Evolutionary conservation across 2,113 vertebrate genomes (phyloP), one percentile per base, ranked within the genome.

Genomic region (Panurus biarmicus): DNA sequence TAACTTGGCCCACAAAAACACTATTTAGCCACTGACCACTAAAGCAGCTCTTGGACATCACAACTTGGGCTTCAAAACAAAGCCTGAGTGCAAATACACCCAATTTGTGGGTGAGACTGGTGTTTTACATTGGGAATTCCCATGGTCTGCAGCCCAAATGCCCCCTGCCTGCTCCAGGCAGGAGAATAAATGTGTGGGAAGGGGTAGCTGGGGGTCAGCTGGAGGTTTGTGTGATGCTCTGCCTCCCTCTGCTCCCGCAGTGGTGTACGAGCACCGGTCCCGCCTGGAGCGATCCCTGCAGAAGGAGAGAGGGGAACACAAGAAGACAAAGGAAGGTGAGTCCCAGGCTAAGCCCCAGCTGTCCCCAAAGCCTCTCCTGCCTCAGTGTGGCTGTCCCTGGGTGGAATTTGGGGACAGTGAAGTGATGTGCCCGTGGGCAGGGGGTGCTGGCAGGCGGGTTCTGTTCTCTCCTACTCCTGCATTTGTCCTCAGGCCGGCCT

Each of bases 241-340:
- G 35, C 35, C 35, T 44, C 33, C 61, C 33, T 35, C 40, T 84
- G 62, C 58, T 24, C 62, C 64, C 56, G 3, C 31, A 98, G 98
- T 98, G 35, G 97, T 98, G 62, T 98, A 98, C 5, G 98, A 98
- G 82, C 98, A 98, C 87, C 73, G 98, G 21, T 97, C 98, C 38
- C 94, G 98, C 3, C 97, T 98, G 5, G 98, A 98, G 47, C 67
- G 97, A 0, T 98, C 98, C 35, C 51, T 98, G 87, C 98, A 98
- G 95, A 98, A 98, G 80, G 98, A 98, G 76, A 79, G 98, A 44
- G 94, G 95, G 16, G 97, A 98, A 5, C 98, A 98, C 96, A 98
- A 98, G 94, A 98, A 98, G 95, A 98, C 97, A 0, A 98, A 98
- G 86, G 98, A 98, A 96, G 98, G 98, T 98, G 76, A 93, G 97